Base-by-base conservation (phyloP, 2,888 invertebrate genomes). In the Rhagophthalmus giganteus region DNA sequence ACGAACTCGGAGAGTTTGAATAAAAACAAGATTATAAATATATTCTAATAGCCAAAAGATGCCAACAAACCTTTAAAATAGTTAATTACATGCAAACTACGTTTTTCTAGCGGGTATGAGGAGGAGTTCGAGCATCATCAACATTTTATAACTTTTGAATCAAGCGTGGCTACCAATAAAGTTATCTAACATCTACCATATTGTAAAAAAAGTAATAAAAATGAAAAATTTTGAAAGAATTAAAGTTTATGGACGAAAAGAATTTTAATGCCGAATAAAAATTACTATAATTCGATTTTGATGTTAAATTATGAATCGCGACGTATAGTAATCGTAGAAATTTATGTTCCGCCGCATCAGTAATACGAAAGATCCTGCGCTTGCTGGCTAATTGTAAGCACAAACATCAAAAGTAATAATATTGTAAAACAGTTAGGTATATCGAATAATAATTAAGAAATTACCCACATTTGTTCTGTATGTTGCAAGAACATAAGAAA, bases 61-160 rank as follows among this genome's bases (percentile, higher is more conserved):
- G 20, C 20, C 11, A 20, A 30, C 10, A 39, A 16, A 7, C 10
- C 16, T 30, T 16, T 27, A 26, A 12, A 13, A 26, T 20, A 20
- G 14, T 39, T 39, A 39, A 39, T 39, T 39, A 39, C 16, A 39
- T 39, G 39, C 39, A 39, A 39, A 39, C 10, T 30, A 26, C 15
- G 39, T 30, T 38, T 34, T 26, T 13, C 14, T 27, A 16, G 28
- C 28, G 28, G 28, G 10, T 27, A 20, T 30, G 39, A 27, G 27
- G 26, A 39, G 28, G 10, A 15, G 20, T 3, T 20, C 7, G 7
- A 3, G 7, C 7, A 5, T 20, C 7, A 3, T 20, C 20, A 15
- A 11, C 16, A 12, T 39, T 39, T 30, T 39, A 26, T 38, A 27
- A 15, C 28, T 28, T 39, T 28, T 11, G 8, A 15, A 27, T 28